Percentiles rank a stretch among this genome's conserved stretches.
Conservation (phyloP, 2,888 invertebrate species). For the Timandra comae region DNA sequence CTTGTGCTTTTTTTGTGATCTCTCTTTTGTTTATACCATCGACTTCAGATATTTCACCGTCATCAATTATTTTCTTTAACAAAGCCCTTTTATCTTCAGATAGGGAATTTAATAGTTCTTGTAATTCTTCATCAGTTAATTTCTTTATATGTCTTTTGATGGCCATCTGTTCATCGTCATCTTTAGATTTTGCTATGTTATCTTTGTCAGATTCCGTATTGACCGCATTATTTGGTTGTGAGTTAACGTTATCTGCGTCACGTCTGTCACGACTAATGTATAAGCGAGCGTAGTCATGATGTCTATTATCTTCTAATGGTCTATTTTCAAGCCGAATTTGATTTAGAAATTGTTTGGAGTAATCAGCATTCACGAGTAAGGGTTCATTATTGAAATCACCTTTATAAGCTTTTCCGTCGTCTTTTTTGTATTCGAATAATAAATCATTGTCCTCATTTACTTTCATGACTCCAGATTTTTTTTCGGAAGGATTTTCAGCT, state of each 20-base stretch:
- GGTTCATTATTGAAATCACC: conserved; percentile 33
- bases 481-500: conserved; percentile 24
- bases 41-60: conserved; percentile 24
- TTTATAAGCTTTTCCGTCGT: conserved; percentile 27
- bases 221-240: conserved; percentile 13
- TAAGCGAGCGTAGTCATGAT: conserved; percentile 26
- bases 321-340: conserved; percentile 35
- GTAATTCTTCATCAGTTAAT: conserved; percentile 50
- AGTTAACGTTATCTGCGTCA: conserved; percentile 24
- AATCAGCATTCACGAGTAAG: conserved; percentile 26
- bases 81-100: conserved; percentile 57
- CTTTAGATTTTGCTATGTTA: conserved; percentile 26
- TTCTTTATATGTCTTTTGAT: conserved; percentile 61
- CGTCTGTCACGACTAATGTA: conserved; percentile 46
- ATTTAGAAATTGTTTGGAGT: conserved; percentile 28
- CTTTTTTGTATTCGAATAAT: conserved; percentile 33
- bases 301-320: conserved; percentile 28
- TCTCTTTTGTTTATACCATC: conserved; percentile 54
- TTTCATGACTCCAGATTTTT: conserved; percentile 26
- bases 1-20: conserved; percentile 64
- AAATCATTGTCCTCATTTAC: conserved; percentile 35
- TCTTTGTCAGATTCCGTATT: conserved; percentile 17
- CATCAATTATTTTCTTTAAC: conserved; percentile 56
- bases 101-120: conserved; percentile 54
- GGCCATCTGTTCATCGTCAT: conserved; percentile 52